Evolutionary conservation across 2,113 vertebrate genomes (phyloP).

Genomic region (Columba janthina): DNA sequence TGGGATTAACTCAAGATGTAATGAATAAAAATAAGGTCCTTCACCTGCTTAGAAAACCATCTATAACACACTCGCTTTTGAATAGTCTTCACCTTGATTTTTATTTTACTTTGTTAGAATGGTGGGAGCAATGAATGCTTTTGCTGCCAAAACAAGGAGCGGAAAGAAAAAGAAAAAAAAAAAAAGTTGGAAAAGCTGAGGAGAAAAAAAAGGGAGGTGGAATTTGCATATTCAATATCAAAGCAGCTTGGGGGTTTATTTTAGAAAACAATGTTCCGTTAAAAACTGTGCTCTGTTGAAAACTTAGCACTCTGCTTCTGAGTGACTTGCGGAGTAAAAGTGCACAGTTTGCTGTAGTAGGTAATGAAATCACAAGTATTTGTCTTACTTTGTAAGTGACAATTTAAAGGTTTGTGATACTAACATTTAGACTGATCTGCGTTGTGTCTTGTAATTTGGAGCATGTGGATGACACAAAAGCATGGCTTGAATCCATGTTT

Average conservation of each 20-base stretch:
- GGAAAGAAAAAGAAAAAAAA: neutral
- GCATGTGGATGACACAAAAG: conserved; percentile 19
- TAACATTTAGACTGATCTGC: neutral
- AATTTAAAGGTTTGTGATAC: neutral
- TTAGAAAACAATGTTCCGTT: neutral
- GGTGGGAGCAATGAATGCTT: neutral
- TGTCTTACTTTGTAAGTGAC: neutral
- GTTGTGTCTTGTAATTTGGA: neutral
- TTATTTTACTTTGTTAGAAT: neutral
- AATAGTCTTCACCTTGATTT: neutral
- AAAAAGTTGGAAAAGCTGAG: neutral
- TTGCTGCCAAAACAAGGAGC: neutral
- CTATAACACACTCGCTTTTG: neutral
- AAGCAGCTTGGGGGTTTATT: neutral
- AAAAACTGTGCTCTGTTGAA: neutral
- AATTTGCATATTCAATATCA: neutral
- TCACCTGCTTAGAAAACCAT: neutral
- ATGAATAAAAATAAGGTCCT: neutral
- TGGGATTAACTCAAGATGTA: neutral
- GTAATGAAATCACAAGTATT: neutral
- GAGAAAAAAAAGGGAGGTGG: too few relatives aligned
- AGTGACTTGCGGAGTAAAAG: neutral
- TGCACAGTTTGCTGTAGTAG: rapidly evolving
- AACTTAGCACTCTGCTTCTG: neutral
- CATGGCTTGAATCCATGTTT: conserved; percentile 46